phyloP scores from a whole-genome alignment of 1,140 invertebrate species.

The Diabrotica undecimpunctata region DNA sequence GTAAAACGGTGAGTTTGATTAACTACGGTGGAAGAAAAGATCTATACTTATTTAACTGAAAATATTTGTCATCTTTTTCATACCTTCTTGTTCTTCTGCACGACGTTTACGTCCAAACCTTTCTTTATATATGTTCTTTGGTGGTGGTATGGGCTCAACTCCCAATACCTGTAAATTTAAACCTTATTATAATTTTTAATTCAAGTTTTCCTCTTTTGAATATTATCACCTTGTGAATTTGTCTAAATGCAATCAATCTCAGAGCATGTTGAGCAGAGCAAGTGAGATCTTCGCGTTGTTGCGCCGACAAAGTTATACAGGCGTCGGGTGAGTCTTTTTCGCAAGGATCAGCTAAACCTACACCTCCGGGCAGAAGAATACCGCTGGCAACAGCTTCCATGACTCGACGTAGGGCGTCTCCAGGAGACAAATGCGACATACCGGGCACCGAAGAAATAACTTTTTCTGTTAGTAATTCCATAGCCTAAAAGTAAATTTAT shows the following conservation, averaged over 20 bases:
- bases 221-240: slow-evolving; percentile 83
- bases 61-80: slow-evolving; percentile 41
- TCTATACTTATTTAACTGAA: background rate
- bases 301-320: slow-evolving; percentile 73
- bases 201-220: background rate
- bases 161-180: slow-evolving; percentile 56
- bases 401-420: slow-evolving; percentile 87
- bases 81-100: slow-evolving; percentile 50
- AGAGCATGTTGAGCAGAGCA: slow-evolving; percentile 91
- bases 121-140: slow-evolving; percentile 51
- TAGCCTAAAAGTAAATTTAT: slow-evolving; percentile 60
- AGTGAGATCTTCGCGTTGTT: slow-evolving; percentile 94
- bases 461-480: slow-evolving; percentile 93
- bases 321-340: slow-evolving; percentile 96
- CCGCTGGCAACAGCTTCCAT: slow-evolving; percentile 93
- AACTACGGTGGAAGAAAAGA: too few species aligned
- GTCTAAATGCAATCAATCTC: slow-evolving; percentile 89
- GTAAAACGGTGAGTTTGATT: too few species aligned
- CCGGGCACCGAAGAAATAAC: slow-evolving; percentile 77
- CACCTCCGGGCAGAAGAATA: slow-evolving; percentile 76
- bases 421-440: slow-evolving; percentile 79
- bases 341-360: slow-evolving; percentile 91
- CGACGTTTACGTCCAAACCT: slow-evolving; percentile 51
- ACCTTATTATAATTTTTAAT: background rate
- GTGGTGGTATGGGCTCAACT: slow-evolving; percentile 65